Base-by-base conservation (phyloP, 1,140 invertebrate genomes). In the Zaprionus kolodkinae region DNA sequence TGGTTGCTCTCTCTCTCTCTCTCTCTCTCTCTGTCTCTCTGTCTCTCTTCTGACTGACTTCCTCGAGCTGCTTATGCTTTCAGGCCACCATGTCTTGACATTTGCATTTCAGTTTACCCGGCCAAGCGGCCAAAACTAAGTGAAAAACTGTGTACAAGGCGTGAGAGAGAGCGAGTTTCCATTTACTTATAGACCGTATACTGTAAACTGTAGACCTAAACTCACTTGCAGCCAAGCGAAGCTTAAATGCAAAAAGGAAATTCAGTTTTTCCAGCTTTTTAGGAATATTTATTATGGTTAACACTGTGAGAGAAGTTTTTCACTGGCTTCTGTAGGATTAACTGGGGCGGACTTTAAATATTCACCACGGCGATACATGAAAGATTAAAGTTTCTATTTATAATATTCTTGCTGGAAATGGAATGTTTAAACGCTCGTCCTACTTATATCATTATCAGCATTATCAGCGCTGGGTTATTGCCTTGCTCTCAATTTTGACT, bases 91-190 rank as follows among this genome's bases (percentile, higher is more conserved):
- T 66, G 68, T 75, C 82, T 72, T 64, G 71, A 73, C 73, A 87
- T 87, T 87, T 88, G 84, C 85, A 87, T 87, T 72, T 87, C 56
- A 66, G 66, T 80, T 84, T 55, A 50, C 54, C 74, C 79, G 56
- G 83, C 64, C 61, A 60, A 64, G 43, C 55, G 36, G 52, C 43
- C 65, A 79, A 15, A 45, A 38, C 55, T 70, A 87, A 88, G 84
- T 83, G 70, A 67, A 84, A 87, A 87, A 77, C 73, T 80, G 69
- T 87, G 79, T 75, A 55, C 50, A 56, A 67, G 62, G 13, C 54
- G 52, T 71, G 45, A 57, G 75, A 66, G 27, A 30, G 21, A 67
- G 60, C 27, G 17, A 54, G 13, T 56, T 72, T 61, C 60, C 74
- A 45, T 57, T 38, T 21, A 60, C 33, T 6, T n/a, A 59, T 25